A percentile compares a stretch with the other conserved stretches of the same genome.
Conservation (phyloP, 1,140 invertebrate genomes). For the Drosophila simulans region DNA sequence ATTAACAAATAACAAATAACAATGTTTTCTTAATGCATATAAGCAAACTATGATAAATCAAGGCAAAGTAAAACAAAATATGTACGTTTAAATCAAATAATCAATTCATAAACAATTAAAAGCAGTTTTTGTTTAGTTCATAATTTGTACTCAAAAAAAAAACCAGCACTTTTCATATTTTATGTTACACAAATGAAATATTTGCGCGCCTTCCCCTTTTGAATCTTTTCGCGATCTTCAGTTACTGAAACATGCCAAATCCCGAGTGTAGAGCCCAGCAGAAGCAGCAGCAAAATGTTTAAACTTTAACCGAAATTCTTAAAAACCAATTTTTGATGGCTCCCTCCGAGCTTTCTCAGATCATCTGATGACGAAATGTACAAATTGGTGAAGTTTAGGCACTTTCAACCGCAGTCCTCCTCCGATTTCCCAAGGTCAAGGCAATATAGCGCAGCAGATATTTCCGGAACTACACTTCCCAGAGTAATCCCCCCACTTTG, state of each 20-base stretch:
- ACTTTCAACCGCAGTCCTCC: constrained; percentile 52
- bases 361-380: constrained; percentile 85
- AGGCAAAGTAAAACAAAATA: constrained; percentile 42
- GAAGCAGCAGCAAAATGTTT: constrained; percentile 56
- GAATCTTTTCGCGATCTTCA: constrained; percentile 41
- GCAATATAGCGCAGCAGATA: constrained; percentile 56
- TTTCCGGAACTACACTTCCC: constrained; percentile 19
- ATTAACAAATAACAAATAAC: constrained; percentile 25
- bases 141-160: constrained; percentile 40
- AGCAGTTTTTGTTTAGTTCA: constrained; percentile 74
- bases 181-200: constrained; percentile 42
- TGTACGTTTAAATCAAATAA: constrained; percentile 49
- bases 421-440: constrained; percentile 16
- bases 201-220: constrained; percentile 41
- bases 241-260: constrained; percentile 43
- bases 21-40: constrained; percentile 52
- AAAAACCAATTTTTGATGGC: constrained; percentile 76
- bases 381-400: constrained; percentile 82
- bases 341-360: constrained; percentile 83
- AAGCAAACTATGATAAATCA: constrained; percentile 41
- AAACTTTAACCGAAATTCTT: constrained; percentile 76
- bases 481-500: constrained; percentile 1
- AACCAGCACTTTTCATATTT: constrained; percentile 15
- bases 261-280: constrained; percentile 25
- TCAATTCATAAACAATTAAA: constrained; percentile 58